These are phyloP conservation scores for Apis florea DNA, from an alignment of 1,140 invertebrate genomes.

Conservation along the genomic window DNA sequence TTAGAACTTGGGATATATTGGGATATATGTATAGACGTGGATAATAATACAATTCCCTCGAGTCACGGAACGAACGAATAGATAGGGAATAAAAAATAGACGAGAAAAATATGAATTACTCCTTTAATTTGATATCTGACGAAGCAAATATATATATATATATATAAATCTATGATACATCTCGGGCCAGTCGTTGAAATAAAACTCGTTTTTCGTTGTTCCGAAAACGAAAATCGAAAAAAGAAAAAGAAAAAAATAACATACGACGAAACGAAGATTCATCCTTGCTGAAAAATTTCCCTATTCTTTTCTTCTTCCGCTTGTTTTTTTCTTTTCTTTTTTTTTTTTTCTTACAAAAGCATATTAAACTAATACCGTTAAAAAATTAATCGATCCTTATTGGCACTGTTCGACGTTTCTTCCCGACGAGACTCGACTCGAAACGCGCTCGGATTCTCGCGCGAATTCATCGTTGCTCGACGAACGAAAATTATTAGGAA, in stretches of 20 bases:
- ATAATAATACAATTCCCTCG: constrained; percentile 4
- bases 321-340: not conserved
- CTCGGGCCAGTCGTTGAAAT: constrained; percentile 48
- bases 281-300: constrained; percentile 20
- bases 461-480: not conserved
- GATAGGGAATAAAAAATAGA: constrained; percentile 15
- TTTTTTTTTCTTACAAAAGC: constrained; percentile 38
- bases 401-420: not conserved
- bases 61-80: no score
- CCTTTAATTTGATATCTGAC: constrained; percentile 67
- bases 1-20: no score
- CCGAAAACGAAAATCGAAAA: not conserved
- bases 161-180: constrained; percentile 67
- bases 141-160: constrained; percentile 62
- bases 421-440: not conserved
- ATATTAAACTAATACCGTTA: constrained; percentile 2
- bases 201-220: constrained; percentile 29
- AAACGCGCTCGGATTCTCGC: not conserved
- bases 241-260: not conserved
- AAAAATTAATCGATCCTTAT: not conserved
- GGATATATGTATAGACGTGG: no score
- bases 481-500: constrained; percentile 8
- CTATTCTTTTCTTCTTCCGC: not conserved
- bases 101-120: constrained; percentile 61
- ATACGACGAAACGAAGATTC: not conserved